Evolutionary conservation across 2,888 invertebrate species (phyloP).

Genomic region (Dynastes tityus): DNA sequence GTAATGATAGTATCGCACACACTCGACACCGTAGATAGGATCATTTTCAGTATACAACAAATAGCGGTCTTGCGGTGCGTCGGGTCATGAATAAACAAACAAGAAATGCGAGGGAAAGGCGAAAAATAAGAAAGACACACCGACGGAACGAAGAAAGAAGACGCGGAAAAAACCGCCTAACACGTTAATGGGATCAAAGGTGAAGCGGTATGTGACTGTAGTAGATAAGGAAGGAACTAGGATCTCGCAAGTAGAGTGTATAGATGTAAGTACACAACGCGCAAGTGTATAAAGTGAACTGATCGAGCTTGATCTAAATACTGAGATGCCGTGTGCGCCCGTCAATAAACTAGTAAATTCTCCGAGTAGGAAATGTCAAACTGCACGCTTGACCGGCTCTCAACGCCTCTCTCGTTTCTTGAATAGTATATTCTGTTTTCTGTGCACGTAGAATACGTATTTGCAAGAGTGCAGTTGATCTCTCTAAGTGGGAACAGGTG

Average conservation of each 20-base stretch:
- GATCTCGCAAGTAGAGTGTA: conserved; percentile 8
- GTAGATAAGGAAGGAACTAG: conserved; percentile 28
- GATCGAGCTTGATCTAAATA: conserved; percentile 49
- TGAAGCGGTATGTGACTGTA: conserved; percentile 26
- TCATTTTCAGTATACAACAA: conserved; percentile 8
- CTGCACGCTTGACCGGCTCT: conserved; percentile 57
- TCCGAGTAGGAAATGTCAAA: conserved; percentile 58
- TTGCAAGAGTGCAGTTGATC: conserved; percentile 48
- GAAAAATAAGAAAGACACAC: conserved; percentile 5
- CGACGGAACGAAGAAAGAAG: conserved; percentile 6
- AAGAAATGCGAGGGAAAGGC: conserved; percentile 7
- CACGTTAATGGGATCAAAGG: conserved; percentile 39
- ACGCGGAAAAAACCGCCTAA: conserved; percentile 21
- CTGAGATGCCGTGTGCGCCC: conserved; percentile 53
- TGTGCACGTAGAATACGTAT: conserved; percentile 59
- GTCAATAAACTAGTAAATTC: conserved; percentile 60
- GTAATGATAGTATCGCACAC: conserved; percentile 15
- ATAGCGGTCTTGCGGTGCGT: conserved; percentile 10
- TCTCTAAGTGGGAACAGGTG: conserved; percentile 38
- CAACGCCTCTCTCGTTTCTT: conserved; percentile 56
- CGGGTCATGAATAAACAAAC: conserved; percentile 33
- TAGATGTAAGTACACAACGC: background rate
- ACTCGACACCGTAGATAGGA: conserved; percentile 1
- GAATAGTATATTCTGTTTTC: conserved; percentile 55
- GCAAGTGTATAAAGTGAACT: conserved; percentile 13